Evolutionary conservation across 2,888 invertebrate species (phyloP).

Genomic region (Drosophila kuntzei): DNA sequence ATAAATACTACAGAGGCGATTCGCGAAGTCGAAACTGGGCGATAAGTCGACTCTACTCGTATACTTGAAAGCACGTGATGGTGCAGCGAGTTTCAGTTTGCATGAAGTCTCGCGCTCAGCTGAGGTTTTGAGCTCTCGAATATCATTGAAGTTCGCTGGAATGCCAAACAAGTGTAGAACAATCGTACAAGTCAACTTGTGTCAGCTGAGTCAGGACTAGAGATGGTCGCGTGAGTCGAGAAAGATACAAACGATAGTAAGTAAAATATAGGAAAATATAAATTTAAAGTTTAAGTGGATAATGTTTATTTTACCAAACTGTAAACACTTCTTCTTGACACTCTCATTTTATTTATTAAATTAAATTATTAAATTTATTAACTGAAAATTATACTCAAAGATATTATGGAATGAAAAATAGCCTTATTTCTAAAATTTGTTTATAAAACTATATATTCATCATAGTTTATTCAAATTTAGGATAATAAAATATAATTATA

Average conservation of each 20-base stretch:
- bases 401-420: too few species aligned
- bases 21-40: conserved; percentile 28
- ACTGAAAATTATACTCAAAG: too few species aligned
- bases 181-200: conserved; percentile 40
- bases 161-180: conserved; percentile 73
- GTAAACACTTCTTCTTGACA: neutral
- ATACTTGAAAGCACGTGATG: conserved; percentile 68
- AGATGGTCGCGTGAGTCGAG: conserved; percentile 16
- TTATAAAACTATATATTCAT: too few species aligned
- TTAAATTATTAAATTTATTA: too few species aligned
- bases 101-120: conserved; percentile 49
- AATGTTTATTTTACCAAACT: neutral
- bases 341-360: too few species aligned
- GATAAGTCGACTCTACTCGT: conserved; percentile 43
- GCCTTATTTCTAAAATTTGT: too few species aligned
- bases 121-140: conserved; percentile 50
- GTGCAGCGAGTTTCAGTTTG: conserved; percentile 47
- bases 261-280: neutral
- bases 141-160: conserved; percentile 71
- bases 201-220: conserved; percentile 55
- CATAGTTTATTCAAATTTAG: too few species aligned
- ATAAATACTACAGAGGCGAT: conserved; percentile 18
- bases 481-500: too few species aligned
- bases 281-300: neutral
- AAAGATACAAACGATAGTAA: neutral